A percentile compares a stretch with the other conserved stretches of the same genome.
Conservation (phyloP, 2,797 vertebrate genomes). For the Chelon labrosus region DNA sequence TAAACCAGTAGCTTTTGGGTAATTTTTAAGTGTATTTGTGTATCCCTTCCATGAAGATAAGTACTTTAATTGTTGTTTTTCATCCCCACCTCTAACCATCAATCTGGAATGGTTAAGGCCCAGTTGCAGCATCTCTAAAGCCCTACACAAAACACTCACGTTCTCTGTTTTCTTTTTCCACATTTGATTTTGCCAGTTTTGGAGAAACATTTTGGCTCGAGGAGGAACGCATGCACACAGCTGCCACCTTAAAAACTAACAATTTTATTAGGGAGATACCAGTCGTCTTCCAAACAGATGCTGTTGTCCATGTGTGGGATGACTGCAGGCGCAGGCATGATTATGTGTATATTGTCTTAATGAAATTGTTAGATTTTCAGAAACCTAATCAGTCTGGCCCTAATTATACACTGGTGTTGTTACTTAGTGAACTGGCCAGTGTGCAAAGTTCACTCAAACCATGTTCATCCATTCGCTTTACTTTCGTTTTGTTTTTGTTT, state of each 20-base stretch:
- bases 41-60: not conserved
- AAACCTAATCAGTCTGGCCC: not conserved
- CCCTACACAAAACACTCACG: not conserved
- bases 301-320: slow-evolving; percentile 5
- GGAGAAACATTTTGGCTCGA: not conserved
- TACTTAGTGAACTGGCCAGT: not conserved
- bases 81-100: not conserved
- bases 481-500: too few relatives aligned
- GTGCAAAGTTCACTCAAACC: too few relatives aligned
- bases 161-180: not conserved
- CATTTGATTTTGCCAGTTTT: not conserved
- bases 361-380: not conserved
- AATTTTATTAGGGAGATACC: not conserved
- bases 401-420: not conserved
- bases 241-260: not conserved
- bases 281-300: not conserved
- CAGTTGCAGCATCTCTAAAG: not conserved
- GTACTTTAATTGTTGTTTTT: not conserved
- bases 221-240: not conserved
- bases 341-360: not conserved
- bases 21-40: not conserved
- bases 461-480: too few relatives aligned
- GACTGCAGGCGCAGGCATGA: not conserved
- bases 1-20: not conserved
- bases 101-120: not conserved